Conservation (phyloP, 1,140 invertebrate species). For the Phymorhynchus buccinoides region DNA sequence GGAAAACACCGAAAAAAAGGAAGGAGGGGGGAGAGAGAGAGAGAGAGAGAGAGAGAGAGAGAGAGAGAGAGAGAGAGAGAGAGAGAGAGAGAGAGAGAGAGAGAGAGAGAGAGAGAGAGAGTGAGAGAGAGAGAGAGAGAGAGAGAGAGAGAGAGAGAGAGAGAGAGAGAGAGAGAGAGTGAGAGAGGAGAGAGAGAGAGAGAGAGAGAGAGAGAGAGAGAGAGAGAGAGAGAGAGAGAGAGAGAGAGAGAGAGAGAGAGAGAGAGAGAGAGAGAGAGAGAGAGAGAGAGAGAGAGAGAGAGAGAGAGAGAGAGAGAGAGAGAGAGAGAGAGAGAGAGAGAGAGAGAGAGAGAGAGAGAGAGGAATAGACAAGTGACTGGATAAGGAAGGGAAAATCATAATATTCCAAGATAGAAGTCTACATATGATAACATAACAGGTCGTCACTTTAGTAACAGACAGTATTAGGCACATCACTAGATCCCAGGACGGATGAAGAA, state of each 20-base stretch:
- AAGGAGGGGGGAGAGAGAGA: conserved; percentile 10
- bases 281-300: not conserved
- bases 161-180: not conserved
- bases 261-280: not conserved
- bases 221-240: not conserved
- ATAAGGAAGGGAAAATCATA: no score
- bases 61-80: conserved; percentile 19
- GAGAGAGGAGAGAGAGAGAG: not conserved
- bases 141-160: not conserved
- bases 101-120: not conserved
- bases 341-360: no score
- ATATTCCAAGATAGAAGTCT: no score
- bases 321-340: not conserved
- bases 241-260: no score
- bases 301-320: not conserved
- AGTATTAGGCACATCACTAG: no score
- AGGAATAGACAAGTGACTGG: no score
- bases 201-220: not conserved
- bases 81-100: conserved; percentile 31
- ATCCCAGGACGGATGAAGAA: no score
- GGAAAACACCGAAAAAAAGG: not conserved
- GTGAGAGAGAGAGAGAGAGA: not conserved
- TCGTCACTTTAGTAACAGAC: no score
- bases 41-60: conserved; percentile 19
- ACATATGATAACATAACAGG: no score